Percentiles rank a stretch among this genome's conserved stretches.
Conservation (phyloP, 2,888 invertebrate genomes). For the Ypsolopha sequella region DNA sequence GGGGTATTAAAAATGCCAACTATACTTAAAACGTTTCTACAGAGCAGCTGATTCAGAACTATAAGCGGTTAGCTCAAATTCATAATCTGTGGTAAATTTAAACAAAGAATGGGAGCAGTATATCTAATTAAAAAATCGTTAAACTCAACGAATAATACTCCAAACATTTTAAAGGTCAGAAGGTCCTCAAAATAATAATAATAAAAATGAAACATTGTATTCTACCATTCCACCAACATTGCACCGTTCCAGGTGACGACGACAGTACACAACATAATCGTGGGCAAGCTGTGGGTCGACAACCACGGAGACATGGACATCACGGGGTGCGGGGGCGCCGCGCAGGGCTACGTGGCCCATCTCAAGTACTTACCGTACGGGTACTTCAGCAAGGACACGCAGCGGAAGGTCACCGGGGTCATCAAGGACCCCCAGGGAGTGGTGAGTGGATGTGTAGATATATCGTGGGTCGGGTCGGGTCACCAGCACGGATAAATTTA, state of each 20-base stretch:
- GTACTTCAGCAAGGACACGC: constrained; percentile 97
- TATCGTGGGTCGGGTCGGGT: constrained; percentile 99
- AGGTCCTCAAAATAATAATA: too few relatives aligned
- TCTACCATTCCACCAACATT: background rate
- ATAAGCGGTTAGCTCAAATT: too few relatives aligned
- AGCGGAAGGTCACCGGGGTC: constrained; percentile 88
- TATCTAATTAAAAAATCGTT: too few relatives aligned
- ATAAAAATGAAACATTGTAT: too few relatives aligned
- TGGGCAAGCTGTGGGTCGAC: constrained; percentile 99
- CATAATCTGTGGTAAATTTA: too few relatives aligned
- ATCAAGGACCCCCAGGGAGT: constrained; percentile 80
- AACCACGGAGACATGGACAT: constrained; percentile 99
- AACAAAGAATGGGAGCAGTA: too few relatives aligned
- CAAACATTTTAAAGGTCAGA: too few relatives aligned
- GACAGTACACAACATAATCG: constrained; percentile 99
- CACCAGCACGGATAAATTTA: background rate
- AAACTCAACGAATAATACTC: too few relatives aligned
- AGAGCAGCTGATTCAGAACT: too few relatives aligned
- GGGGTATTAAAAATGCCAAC: too few relatives aligned
- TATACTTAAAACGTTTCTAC: too few relatives aligned
- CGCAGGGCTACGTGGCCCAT: constrained; percentile 92
- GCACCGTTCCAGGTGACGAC: constrained; percentile 81
- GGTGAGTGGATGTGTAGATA: constrained; percentile 49
- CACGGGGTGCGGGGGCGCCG: constrained; percentile 81
- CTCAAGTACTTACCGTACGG: constrained; percentile 98